These are phyloP conservation scores for Ornithoptera alexandrae DNA, from an alignment of 2,888 invertebrate genomes.

Conservation along the genomic window DNA sequence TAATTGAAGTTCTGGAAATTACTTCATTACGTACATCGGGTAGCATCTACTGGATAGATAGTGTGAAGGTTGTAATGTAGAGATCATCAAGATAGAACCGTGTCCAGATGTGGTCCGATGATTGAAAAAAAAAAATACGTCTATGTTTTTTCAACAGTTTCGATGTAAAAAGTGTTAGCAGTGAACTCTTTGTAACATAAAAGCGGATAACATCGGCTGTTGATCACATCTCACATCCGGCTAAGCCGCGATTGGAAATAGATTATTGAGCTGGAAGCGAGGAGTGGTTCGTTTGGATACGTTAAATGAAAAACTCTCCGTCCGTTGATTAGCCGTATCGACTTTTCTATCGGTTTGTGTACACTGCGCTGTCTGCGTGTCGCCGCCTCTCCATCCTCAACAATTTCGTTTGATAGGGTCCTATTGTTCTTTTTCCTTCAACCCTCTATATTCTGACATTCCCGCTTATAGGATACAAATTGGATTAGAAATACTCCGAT, in stretches of 20 bases:
- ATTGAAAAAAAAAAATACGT: too few species aligned
- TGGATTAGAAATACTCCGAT: conserved; percentile 52
- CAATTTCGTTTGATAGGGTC: conserved; percentile 50
- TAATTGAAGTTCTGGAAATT: too few species aligned
- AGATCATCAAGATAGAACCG: too few species aligned
- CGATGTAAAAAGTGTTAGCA: too few species aligned
- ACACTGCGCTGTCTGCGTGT: conserved; percentile 37
- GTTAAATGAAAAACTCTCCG: conserved; percentile 25
- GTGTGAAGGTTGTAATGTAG: too few species aligned
- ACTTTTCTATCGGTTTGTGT: conserved; percentile 30
- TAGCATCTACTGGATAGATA: too few species aligned
- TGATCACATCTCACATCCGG: conserved; percentile 2
- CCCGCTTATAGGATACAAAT: conserved; percentile 57
- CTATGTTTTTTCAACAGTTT: too few species aligned
- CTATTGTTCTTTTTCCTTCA: conserved; percentile 48
- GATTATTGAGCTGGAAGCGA: conserved; percentile 12
- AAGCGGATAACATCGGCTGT: neutral
- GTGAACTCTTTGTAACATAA: too few species aligned
- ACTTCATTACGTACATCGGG: too few species aligned
- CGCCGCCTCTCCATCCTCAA: conserved; percentile 42
- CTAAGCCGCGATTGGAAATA: conserved; percentile 13
- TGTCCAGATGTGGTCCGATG: too few species aligned
- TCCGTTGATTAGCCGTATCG: conserved; percentile 27
- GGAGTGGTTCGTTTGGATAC: conserved; percentile 17
- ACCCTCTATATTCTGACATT: conserved; percentile 52